A percentile compares a stretch with the other conserved stretches of the same genome.
These are phyloP conservation scores for Heterodera filipjevi DNA, from an alignment of 2,888 invertebrate species.

Conservation along the genomic window DNA sequence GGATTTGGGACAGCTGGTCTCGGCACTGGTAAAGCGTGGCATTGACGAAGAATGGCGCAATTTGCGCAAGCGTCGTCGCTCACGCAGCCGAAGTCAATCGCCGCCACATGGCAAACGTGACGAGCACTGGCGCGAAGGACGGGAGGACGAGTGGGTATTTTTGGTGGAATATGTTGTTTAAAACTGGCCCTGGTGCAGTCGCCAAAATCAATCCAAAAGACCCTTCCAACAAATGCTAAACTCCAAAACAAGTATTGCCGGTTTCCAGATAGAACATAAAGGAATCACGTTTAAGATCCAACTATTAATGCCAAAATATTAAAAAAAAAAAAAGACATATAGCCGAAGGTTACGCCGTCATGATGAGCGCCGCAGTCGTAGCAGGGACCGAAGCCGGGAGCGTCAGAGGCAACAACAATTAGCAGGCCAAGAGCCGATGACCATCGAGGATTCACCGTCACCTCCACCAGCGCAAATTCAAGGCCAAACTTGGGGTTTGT, in stretches of 20 bases:
- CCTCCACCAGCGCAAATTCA: neutral
- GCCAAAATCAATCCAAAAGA: too few species aligned
- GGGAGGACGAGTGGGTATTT: neutral
- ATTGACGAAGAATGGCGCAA: constrained; percentile 11
- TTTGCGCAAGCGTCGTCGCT: neutral
- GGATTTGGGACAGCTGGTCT: neutral
- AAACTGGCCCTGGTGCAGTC: too few species aligned
- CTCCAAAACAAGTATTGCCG: too few species aligned
- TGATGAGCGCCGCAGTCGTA: neutral
- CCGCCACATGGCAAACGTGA: neutral
- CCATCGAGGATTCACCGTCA: neutral
- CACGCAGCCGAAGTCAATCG: neutral
- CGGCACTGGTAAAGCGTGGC: constrained; percentile 4
- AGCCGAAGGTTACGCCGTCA: neutral
- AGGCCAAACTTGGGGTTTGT: too few species aligned
- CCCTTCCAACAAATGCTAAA: too few species aligned
- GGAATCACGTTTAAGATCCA: too few species aligned
- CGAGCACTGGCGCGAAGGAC: neutral
- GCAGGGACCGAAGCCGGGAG: neutral
- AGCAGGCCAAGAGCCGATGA: neutral
- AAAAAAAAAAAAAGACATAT: neutral
- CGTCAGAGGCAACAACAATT: neutral
- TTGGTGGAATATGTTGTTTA: too few species aligned
- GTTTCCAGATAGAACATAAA: too few species aligned
- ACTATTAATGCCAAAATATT: neutral